A percentile compares a stretch with the other conserved stretches of the same genome.
phyloP scores from a whole-genome alignment of 2,888 invertebrate genomes.

The Portevinia maculata region DNA sequence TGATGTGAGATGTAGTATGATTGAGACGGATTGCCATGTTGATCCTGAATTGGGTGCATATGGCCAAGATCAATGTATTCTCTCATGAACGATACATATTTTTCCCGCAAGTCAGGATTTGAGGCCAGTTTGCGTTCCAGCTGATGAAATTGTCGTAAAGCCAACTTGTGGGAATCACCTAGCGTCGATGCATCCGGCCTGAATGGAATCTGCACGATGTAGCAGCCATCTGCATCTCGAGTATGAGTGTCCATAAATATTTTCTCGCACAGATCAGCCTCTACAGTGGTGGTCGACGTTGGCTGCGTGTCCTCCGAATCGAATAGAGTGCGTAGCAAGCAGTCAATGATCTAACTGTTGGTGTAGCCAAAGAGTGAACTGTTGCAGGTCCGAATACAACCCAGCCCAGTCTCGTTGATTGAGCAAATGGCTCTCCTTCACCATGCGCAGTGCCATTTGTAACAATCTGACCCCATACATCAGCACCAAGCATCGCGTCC shows the following conservation, averaged over 20 bases:
- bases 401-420: constrained; percentile 43
- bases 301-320: constrained; percentile 31
- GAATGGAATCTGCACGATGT: constrained; percentile 29
- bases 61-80: constrained; percentile 27
- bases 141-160: constrained; percentile 27
- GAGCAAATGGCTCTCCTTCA: constrained; percentile 33
- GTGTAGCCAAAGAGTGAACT: neutral
- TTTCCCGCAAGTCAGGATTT: constrained; percentile 9
- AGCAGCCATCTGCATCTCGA: constrained; percentile 32
- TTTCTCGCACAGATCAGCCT: constrained; percentile 48
- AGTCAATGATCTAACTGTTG: neutral
- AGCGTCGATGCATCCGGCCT: neutral
- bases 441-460: constrained; percentile 28
- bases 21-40: constrained; percentile 12
- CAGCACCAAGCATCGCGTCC: constrained; percentile 34
- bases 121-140: constrained; percentile 22
- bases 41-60: too few relatives aligned
- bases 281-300: constrained; percentile 24
- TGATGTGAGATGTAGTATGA: constrained; percentile 40
- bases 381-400: constrained; percentile 49
- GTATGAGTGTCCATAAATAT: constrained; percentile 48
- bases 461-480: constrained; percentile 32
- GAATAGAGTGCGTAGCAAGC: constrained; percentile 24
- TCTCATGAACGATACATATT: constrained; percentile 33
- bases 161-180: constrained; percentile 20